Percentiles rank a stretch among this genome's conserved stretches.
Evolutionary conservation across 2,888 invertebrate genomes (phyloP).

Genomic region (Hirtodrosophila confusa): DNA sequence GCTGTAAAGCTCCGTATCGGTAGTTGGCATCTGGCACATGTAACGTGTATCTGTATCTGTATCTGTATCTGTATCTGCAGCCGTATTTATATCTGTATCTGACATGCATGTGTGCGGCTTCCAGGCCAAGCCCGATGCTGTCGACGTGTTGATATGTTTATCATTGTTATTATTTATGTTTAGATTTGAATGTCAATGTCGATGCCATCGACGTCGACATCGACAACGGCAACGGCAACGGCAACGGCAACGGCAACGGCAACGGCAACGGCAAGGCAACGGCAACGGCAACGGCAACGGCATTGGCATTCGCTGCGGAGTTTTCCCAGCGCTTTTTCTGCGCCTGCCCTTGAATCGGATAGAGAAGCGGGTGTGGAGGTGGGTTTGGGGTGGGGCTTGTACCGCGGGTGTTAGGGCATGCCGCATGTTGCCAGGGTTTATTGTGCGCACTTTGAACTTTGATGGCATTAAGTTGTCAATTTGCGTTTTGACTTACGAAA

Average conservation of each 20-base stretch:
- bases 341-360: conserved; percentile 6
- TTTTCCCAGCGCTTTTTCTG: conserved; percentile 12
- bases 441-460: conserved; percentile 75
- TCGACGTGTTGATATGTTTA: conserved; percentile 78
- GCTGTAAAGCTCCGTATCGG: conserved; percentile 42
- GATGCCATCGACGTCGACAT: conserved; percentile 30
- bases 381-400: background rate
- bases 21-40: conserved; percentile 55
- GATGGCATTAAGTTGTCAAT: conserved; percentile 79
- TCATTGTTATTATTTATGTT: conserved; percentile 80
- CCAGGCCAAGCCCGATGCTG: conserved; percentile 36
- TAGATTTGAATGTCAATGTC: conserved; percentile 81
- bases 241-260: conserved; percentile 26
- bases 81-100: conserved; percentile 14
- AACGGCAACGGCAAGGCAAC: conserved; percentile 6
- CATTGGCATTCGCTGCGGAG: conserved; percentile 28
- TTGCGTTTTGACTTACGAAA: conserved; percentile 69
- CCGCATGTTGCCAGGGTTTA: conserved; percentile 43
- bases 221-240: conserved; percentile 16
- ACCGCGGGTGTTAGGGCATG: conserved; percentile 10
- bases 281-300: background rate
- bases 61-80: conserved; percentile 10
- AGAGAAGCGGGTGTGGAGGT: background rate
- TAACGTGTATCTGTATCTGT: conserved; percentile 31
- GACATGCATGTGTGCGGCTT: conserved; percentile 48